Evolutionary conservation across 2,888 invertebrate genomes (phyloP).

Genomic region (Phaedon cochleariae): DNA sequence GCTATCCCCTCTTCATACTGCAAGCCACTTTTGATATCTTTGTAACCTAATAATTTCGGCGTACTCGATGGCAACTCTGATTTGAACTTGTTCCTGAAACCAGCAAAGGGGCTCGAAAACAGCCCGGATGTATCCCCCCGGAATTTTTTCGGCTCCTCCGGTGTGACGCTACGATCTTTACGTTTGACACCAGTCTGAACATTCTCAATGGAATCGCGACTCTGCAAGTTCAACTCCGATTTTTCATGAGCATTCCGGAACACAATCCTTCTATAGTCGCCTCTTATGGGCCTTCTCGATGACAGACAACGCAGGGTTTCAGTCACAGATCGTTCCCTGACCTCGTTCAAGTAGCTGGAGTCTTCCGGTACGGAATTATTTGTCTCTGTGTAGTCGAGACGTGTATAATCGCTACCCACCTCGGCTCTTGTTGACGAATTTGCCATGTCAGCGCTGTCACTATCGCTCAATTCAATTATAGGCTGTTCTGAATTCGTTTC

Average conservation of each 20-base stretch:
- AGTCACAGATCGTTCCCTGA: conserved; percentile 48
- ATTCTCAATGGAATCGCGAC: conserved; percentile 42
- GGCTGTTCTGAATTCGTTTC: background rate
- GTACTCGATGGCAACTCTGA: conserved; percentile 50
- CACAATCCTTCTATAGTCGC: conserved; percentile 44
- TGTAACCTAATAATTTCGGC: conserved; percentile 56
- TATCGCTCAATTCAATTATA: conserved; percentile 32
- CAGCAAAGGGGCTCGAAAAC: conserved; percentile 52
- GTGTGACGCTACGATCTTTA: conserved; percentile 49
- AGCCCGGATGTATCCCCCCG: conserved; percentile 48
- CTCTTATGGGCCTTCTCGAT: conserved; percentile 48
- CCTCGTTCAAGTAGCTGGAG: conserved; percentile 44
- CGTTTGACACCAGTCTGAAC: conserved; percentile 50
- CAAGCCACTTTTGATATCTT: conserved; percentile 45
- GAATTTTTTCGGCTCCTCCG: conserved; percentile 52
- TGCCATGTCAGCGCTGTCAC: conserved; percentile 38
- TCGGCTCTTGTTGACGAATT: conserved; percentile 53
- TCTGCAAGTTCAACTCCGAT: conserved; percentile 37
- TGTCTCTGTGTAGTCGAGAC: conserved; percentile 47
- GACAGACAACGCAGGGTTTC: conserved; percentile 48
- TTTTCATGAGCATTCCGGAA: conserved; percentile 43
- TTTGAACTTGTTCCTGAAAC: conserved; percentile 48
- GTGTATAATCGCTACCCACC: conserved; percentile 53
- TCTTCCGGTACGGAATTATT: conserved; percentile 33
- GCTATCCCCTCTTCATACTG: conserved; percentile 42